phyloP scores from a whole-genome alignment of 2,113 vertebrate species.

The Oncorhynchus mykiss region DNA sequence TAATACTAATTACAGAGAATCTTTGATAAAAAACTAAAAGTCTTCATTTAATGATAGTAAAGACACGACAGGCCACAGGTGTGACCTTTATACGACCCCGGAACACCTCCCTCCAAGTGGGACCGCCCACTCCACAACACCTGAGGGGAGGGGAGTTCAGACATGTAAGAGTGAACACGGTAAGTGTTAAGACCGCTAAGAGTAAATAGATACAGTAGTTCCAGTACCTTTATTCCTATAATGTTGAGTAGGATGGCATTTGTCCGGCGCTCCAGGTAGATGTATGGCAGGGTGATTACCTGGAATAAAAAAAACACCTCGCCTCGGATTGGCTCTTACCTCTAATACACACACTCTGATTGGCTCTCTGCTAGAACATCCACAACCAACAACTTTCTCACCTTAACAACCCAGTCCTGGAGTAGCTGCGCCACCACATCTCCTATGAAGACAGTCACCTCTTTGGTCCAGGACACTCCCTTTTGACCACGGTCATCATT shows the following conservation, averaged over 20 bases:
- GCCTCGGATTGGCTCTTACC: background rate
- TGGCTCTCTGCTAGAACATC: background rate
- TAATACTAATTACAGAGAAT: no score
- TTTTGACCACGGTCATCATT: conserved; percentile 82
- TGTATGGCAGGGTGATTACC: conserved; percentile 72
- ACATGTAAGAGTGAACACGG: background rate
- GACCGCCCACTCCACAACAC: conserved; percentile 86
- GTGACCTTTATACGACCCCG: conserved; percentile 79
- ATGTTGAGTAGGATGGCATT: conserved; percentile 83
- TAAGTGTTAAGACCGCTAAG: background rate
- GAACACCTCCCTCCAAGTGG: conserved; percentile 85
- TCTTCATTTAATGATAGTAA: no score
- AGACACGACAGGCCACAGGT: conserved; percentile 64
- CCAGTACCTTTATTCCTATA: conserved; percentile 81
- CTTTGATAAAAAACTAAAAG: no score
- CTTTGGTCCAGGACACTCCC: conserved; percentile 88
- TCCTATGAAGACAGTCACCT: conserved; percentile 78
- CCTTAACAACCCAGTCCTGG: conserved; percentile 80
- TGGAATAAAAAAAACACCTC: conserved; percentile 6
- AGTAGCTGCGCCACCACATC: conserved; percentile 75
- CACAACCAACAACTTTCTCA: conserved; percentile 30
- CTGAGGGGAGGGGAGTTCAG: conserved; percentile 50
- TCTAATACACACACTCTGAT: background rate
- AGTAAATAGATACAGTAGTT: background rate
- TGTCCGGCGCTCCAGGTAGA: conserved; percentile 81